Base-by-base conservation (phyloP, 2,113 vertebrate genomes). In the Embiotoca jacksoni region DNA sequence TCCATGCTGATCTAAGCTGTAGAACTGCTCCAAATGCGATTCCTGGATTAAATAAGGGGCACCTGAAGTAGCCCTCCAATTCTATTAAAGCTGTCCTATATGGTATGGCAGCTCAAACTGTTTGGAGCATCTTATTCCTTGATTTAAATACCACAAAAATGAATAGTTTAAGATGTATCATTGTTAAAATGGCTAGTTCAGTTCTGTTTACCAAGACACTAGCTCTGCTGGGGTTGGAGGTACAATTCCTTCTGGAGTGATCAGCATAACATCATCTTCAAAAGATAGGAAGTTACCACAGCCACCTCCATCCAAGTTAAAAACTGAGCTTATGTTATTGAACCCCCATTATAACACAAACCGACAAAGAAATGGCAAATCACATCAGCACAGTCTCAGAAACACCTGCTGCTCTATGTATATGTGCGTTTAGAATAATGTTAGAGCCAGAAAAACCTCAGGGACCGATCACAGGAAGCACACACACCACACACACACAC, bases 361-460 rank as follows among this genome's bases (percentile, higher is more conserved):
- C 5, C 16, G 7, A 49, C 49, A 54, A 46, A 56, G 37, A 63
- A 73, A 60, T 3, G 0, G 6, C 60, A 64, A 59, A 67, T 71
- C 44, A 63, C 6, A 66, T 73, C 41, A 36, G 30, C 1, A 1
- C 67, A 47, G 54, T n/a, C 57, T 44, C n/a, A 32, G 39, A 75
- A 67, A 72, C 72, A 77, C 63, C 77, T 75, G 64, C 59, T 65
- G 63, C 36, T 23, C 13, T 57, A 44, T 62, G 49, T 65, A 30
- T 39, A 39, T 65, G 54, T 80, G 57, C 76, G 15, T 72, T 72
- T 33, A 75, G 58, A 72, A 39, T 52, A 36, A 75, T 76, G 58
- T 55, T 55, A 74, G 65, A 59, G 30, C 10, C 64, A 55, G 60
- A 78, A 73, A 80, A 86, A 83, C 72, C 71, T 59, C 53, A 49